Conservation (phyloP, 2,113 vertebrate genomes). For the Notarius quadriscutis region DNA sequence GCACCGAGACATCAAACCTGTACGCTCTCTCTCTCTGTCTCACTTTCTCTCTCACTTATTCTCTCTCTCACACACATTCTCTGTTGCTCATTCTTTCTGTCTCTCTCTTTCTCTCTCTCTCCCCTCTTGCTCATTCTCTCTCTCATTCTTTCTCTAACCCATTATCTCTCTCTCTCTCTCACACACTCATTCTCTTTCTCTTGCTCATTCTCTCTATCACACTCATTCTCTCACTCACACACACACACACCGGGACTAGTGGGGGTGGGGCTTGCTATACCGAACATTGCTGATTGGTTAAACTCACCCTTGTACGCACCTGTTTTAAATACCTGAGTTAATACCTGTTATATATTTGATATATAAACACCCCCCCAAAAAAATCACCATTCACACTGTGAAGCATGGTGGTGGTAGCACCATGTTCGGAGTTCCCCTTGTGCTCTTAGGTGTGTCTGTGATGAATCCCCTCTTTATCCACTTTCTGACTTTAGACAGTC, state of each 20-base stretch:
- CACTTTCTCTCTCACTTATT: neutral
- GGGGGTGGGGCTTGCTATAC: neutral
- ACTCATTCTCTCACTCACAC: neutral
- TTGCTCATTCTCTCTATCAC: too few species aligned
- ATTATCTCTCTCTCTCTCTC: neutral
- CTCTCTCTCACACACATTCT: neutral
- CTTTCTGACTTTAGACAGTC: too few species aligned
- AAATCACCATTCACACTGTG: too few species aligned
- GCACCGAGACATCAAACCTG: conserved; percentile 87
- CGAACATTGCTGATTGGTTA: neutral
- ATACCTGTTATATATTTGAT: neutral
- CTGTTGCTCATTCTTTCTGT: conserved; percentile 1
- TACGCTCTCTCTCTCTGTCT: conserved; percentile 54
- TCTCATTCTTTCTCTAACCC: neutral
- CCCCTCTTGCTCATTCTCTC: neutral
- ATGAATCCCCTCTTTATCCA: too few species aligned
- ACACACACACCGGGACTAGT: neutral
- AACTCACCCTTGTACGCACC: neutral
- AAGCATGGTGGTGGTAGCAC: too few species aligned
- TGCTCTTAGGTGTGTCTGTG: too few species aligned
- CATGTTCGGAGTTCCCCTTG: too few species aligned
- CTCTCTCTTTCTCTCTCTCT: neutral
- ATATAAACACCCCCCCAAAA: too few species aligned
- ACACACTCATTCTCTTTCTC: neutral
- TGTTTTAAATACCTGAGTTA: neutral